phyloP scores from a whole-genome alignment of 2,797 vertebrate species.

The Microcaecilia unicolor region DNA sequence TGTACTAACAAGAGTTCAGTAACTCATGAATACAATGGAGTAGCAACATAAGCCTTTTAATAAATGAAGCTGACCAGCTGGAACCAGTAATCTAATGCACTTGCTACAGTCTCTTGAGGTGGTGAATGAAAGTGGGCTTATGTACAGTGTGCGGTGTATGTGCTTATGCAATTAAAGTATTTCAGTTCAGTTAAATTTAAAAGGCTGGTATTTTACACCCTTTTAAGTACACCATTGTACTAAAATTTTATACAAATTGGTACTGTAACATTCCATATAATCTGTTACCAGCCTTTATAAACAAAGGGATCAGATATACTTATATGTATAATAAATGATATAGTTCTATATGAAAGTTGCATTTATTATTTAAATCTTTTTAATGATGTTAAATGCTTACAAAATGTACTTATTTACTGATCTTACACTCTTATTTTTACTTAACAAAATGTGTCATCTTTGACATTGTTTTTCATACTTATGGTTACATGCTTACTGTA shows the following conservation, averaged over 20 bases:
- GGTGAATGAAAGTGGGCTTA: constrained; percentile 67
- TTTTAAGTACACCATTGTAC: constrained; percentile 75
- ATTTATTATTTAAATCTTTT: constrained; percentile 65
- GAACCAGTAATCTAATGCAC: constrained; percentile 45
- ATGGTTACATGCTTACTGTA: constrained; percentile 35
- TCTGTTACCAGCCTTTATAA: constrained; percentile 81
- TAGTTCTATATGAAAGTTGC: constrained; percentile 81
- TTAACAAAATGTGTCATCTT: constrained; percentile 47
- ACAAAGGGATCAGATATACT: constrained; percentile 78
- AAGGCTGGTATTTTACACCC: constrained; percentile 68
- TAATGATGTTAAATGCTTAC: constrained; percentile 49
- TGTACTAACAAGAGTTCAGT: constrained; percentile 45
- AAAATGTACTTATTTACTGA: constrained; percentile 54
- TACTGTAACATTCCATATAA: constrained; percentile 98
- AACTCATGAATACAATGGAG: constrained; percentile 38
- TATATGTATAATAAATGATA: constrained; percentile 97
- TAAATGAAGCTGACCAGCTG: constrained; percentile 52
- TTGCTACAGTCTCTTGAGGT: constrained; percentile 65
- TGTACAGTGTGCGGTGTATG: constrained; percentile 83
- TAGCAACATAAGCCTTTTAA: constrained; percentile 51
- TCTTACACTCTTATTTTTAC: constrained; percentile 54
- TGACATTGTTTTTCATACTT: constrained; percentile 35
- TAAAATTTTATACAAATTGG: constrained; percentile 91
- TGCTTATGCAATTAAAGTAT: constrained; percentile 73
- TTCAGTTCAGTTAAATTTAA: constrained; percentile 62